These are phyloP conservation scores for Amphiura filiformis DNA, from an alignment of 35 echinoderm and acorn worm species.

Conservation along the genomic window DNA sequence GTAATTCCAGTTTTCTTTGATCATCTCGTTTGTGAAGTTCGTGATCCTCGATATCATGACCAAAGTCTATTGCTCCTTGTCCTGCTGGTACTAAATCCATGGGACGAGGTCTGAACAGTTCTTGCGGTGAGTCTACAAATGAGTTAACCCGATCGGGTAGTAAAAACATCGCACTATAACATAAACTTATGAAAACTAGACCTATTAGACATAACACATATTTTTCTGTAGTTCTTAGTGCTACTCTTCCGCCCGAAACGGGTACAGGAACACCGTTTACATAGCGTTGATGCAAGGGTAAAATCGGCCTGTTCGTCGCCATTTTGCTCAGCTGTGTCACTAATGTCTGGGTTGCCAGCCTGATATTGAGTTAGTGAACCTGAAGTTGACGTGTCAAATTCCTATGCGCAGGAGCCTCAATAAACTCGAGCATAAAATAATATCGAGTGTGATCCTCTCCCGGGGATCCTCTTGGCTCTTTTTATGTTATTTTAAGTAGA, in stretches of 20 bases:
- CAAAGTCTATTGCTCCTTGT: slow-evolving; percentile 30
- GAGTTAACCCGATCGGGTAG: slow-evolving; percentile 73
- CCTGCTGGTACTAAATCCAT: slow-evolving; percentile 32
- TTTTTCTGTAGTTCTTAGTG: slow-evolving; percentile 74
- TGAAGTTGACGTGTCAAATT: no score
- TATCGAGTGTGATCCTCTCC: no score
- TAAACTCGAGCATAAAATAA: no score
- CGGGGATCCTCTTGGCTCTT: no score
- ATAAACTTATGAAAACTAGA: slow-evolving; percentile 82
- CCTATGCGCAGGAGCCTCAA: no score
- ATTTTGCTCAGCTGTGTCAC: slow-evolving; percentile 19
- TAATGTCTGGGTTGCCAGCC: neutral
- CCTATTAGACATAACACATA: slow-evolving; percentile 89
- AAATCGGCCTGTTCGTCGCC: slow-evolving; percentile 55
- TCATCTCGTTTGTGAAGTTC: slow-evolving; percentile 88
- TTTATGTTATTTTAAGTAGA: no score
- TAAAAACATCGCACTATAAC: slow-evolving; percentile 88
- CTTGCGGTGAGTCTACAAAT: slow-evolving; percentile 48
- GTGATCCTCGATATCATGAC: slow-evolving; percentile 20
- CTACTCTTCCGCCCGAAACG: slow-evolving; percentile 43
- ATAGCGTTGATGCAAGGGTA: slow-evolving; percentile 76
- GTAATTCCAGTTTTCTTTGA: slow-evolving; percentile 65
- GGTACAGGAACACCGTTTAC: slow-evolving; percentile 68
- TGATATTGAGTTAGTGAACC: no score
- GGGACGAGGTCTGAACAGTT: slow-evolving; percentile 54